Conservation (phyloP, 1,140 invertebrate genomes). For the Agraylea sexmaculata region DNA sequence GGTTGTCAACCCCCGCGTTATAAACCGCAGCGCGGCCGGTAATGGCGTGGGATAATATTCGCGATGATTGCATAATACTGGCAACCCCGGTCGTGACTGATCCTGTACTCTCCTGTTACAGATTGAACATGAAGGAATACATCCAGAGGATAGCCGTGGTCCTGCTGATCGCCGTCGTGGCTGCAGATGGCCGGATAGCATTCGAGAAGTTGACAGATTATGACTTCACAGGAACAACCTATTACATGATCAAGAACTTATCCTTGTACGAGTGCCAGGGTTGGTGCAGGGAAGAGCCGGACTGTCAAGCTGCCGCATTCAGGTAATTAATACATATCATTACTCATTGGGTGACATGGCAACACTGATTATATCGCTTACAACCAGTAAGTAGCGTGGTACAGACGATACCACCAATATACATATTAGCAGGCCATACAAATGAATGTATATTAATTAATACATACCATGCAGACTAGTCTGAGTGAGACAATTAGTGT, state of each 20-base stretch:
- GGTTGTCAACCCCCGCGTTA: too few relatives aligned
- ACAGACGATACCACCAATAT: too few relatives aligned
- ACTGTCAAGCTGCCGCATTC: constrained; percentile 83
- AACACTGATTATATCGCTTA: too few relatives aligned
- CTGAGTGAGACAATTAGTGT: too few relatives aligned
- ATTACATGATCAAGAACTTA: constrained; percentile 85
- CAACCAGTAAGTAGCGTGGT: too few relatives aligned
- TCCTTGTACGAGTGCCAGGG: constrained; percentile 89
- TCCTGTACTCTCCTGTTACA: constrained; percentile 17
- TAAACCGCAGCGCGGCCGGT: too few relatives aligned
- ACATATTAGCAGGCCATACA: too few relatives aligned
- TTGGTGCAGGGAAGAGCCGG: constrained; percentile 83
- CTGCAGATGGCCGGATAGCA: constrained; percentile 49
- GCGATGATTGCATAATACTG: too few relatives aligned
- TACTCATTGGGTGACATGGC: constrained; percentile 1
- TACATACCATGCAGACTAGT: too few relatives aligned
- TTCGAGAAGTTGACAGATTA: constrained; percentile 90
- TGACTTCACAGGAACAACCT: constrained; percentile 81
- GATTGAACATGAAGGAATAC: constrained; percentile 18
- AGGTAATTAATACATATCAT: constrained; percentile 44
- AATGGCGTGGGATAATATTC: too few relatives aligned
- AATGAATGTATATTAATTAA: too few relatives aligned
- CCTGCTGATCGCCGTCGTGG: constrained; percentile 7
- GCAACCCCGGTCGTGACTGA: too few relatives aligned
- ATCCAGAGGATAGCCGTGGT: constrained; percentile 16